A percentile compares a stretch with the other conserved stretches of the same genome.
These are phyloP conservation scores for Hippocampus abdominalis DNA, from an alignment of 2,113 vertebrate species.

Conservation along the genomic window DNA sequence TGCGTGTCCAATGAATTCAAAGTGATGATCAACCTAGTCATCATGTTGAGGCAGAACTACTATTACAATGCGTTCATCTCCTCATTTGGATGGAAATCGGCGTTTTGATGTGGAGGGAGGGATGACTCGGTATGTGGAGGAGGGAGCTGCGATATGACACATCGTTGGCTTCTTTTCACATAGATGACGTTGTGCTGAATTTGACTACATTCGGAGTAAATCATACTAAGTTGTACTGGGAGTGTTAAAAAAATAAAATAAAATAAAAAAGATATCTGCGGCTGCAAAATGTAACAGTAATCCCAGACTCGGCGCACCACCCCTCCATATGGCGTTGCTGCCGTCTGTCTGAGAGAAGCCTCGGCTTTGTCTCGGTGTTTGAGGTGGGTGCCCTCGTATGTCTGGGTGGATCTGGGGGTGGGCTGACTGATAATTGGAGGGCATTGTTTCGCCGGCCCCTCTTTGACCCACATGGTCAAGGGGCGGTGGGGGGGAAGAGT, in stretches of 20 bases:
- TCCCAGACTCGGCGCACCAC: slow-evolving; percentile 27
- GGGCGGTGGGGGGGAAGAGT: slow-evolving; percentile 42
- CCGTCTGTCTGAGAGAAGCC: slow-evolving; percentile 52
- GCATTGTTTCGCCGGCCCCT: slow-evolving; percentile 51
- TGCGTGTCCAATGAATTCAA: not conserved
- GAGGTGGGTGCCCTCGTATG: slow-evolving; percentile 37
- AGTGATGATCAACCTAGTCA: not conserved
- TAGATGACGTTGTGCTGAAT: not conserved
- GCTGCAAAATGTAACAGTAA: slow-evolving; percentile 38
- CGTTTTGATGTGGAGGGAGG: not conserved
- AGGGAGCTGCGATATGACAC: not conserved
- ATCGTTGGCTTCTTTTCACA: not conserved
- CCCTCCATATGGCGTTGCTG: slow-evolving; percentile 56
- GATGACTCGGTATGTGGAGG: not conserved
- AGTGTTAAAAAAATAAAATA: too few species aligned
- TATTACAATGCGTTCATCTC: not conserved
- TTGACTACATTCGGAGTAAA: not conserved
- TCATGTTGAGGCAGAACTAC: not conserved
- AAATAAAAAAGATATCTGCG: too few species aligned
- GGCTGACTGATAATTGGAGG: slow-evolving; percentile 50
- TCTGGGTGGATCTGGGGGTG: slow-evolving; percentile 53
- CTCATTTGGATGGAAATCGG: not conserved
- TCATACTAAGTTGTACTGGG: too few species aligned
- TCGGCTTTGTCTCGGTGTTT: slow-evolving; percentile 56
- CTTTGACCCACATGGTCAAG: slow-evolving; percentile 57